These are phyloP conservation scores for Apamea monoglypha DNA, from an alignment of 2,888 invertebrate species.

Conservation along the genomic window DNA sequence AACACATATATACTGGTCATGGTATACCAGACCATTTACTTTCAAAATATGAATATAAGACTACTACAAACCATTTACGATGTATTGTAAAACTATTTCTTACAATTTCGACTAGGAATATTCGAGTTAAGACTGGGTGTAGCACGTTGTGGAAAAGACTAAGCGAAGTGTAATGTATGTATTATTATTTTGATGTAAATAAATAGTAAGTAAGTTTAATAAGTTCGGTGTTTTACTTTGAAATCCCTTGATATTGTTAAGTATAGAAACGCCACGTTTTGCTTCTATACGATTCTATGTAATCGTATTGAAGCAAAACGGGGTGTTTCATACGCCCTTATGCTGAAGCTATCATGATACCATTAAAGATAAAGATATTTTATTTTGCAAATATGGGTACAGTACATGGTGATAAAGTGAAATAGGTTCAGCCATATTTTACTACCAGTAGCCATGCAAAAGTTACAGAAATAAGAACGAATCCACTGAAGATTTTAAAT, in stretches of 20 bases:
- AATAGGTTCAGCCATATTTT: too few species aligned
- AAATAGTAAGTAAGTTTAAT: conserved; percentile 67
- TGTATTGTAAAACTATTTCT: conserved; percentile 16
- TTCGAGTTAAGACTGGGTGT: conserved; percentile 47
- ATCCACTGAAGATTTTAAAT: background rate
- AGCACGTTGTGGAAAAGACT: conserved; percentile 26
- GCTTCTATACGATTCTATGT: too few species aligned
- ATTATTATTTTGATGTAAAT: conserved; percentile 70
- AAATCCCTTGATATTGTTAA: background rate
- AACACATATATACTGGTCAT: conserved; percentile 4
- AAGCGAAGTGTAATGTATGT: conserved; percentile 29
- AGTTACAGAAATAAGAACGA: too few species aligned
- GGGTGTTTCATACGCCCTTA: background rate
- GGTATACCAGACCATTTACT: conserved; percentile 19
- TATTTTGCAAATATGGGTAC: too few species aligned
- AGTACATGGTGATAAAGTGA: too few species aligned
- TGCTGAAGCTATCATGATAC: background rate
- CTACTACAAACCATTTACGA: conserved; percentile 1
- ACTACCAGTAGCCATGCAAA: too few species aligned
- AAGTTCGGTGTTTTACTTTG: conserved; percentile 48
- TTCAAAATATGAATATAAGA: conserved; percentile 5
- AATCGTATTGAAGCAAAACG: background rate
- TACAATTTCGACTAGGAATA: conserved; percentile 9
- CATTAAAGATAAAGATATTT: too few species aligned
- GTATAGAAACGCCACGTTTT: too few species aligned